Evolutionary conservation across 2,888 invertebrate species (phyloP).

Genomic region (Oligia strigilis): DNA sequence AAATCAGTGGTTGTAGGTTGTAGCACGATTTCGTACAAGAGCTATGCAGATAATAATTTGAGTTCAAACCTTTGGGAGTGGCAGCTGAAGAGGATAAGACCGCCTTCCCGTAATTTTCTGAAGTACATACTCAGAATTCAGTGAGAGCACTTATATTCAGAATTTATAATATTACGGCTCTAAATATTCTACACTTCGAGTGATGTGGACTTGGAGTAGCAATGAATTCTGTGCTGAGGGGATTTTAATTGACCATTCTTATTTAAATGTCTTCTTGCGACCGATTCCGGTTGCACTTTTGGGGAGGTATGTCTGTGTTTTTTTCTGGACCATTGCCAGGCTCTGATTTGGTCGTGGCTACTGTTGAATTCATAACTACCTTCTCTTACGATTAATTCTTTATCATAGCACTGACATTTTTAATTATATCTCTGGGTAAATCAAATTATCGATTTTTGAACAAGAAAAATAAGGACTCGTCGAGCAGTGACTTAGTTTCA

Average conservation of each 20-base stretch:
- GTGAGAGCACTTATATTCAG: conserved; percentile 86
- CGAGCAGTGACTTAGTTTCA: too few species aligned
- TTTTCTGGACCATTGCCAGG: conserved; percentile 37
- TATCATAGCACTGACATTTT: not conserved
- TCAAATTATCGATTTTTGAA: not conserved
- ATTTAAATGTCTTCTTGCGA: conserved; percentile 56
- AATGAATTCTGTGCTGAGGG: conserved; percentile 74
- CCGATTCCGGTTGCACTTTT: conserved; percentile 53
- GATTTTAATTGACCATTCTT: conserved; percentile 70
- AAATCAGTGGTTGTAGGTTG: conserved; percentile 72
- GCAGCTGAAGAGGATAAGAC: conserved; percentile 85
- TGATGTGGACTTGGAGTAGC: conserved; percentile 74
- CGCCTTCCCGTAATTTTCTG: conserved; percentile 88
- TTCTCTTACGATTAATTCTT: not conserved
- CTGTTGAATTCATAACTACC: conserved; percentile 10
- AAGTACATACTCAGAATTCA: conserved; percentile 85
- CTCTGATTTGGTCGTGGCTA: not conserved
- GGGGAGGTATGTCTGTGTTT: conserved; percentile 8
- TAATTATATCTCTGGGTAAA: not conserved
- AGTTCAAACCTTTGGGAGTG: conserved; percentile 84
- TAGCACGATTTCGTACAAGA: conserved; percentile 73
- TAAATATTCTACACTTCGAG: conserved; percentile 81
- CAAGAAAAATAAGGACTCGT: not conserved
- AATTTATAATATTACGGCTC: conserved; percentile 89
- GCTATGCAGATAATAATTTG: conserved; percentile 85